Percentiles rank a stretch among this genome's conserved stretches.
phyloP scores from a whole-genome alignment of 2,888 invertebrate species.

The Eledone cirrhosa region DNA sequence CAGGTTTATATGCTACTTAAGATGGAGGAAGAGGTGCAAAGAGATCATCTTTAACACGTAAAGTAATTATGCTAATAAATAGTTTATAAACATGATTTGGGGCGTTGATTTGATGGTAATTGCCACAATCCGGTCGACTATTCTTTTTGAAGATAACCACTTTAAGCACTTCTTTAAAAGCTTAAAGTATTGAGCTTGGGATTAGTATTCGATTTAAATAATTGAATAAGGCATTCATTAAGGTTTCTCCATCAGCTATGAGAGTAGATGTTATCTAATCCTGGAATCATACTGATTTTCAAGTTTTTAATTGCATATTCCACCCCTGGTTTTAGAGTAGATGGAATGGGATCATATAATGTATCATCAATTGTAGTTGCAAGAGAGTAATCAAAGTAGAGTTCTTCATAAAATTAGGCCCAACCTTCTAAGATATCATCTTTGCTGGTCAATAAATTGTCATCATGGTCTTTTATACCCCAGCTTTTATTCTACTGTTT shows the following conservation, averaged over 20 bases:
- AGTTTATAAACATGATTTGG: neutral
- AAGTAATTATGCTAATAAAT: neutral
- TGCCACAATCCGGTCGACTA: neutral
- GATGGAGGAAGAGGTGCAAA: neutral
- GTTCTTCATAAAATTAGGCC: no score
- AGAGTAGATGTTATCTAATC: neutral
- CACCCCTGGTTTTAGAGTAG: no score
- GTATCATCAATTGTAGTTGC: no score
- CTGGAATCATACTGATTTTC: no score
- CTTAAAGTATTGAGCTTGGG: neutral
- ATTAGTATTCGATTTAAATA: neutral
- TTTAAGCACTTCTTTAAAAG: neutral
- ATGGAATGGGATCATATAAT: no score
- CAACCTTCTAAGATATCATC: no score
- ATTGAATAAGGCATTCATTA: neutral
- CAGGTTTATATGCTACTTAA: neutral
- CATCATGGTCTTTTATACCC: neutral
- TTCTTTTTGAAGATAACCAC: no score
- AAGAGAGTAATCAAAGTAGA: no score
- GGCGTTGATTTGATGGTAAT: neutral
- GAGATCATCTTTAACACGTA: neutral
- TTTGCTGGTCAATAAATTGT: no score
- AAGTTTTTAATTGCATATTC: no score
- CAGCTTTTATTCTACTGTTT: no score
- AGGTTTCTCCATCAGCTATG: neutral